A percentile compares a stretch with the other conserved stretches of the same genome.
Evolutionary conservation across 2,797 vertebrate genomes (phyloP).

Genomic region (Halcyon badia): DNA sequence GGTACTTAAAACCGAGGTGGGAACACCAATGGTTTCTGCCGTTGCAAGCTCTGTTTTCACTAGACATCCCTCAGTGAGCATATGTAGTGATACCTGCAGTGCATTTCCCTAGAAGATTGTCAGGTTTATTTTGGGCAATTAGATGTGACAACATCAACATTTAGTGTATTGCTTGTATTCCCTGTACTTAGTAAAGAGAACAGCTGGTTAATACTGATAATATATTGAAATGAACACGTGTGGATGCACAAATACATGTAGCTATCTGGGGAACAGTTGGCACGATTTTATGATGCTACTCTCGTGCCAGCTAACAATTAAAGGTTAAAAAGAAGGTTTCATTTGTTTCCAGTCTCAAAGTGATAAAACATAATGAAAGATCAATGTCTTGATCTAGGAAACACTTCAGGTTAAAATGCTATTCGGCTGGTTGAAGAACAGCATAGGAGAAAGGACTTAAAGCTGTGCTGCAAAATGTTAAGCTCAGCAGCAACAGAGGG

Average conservation of each 20-base stretch:
- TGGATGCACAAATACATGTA: neutral
- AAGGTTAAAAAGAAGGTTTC: neutral
- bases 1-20: neutral
- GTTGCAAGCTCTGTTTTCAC: neutral
- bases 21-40: neutral
- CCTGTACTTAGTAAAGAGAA: constrained; percentile 9
- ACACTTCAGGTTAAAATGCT: neutral
- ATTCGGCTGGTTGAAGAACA: neutral
- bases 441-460: neutral
- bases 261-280: neutral
- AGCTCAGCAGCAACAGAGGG: accelerated
- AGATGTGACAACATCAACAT: constrained; percentile 25
- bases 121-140: constrained; percentile 33
- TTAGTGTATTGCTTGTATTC: constrained; percentile 16
- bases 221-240: constrained; percentile 2
- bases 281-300: neutral
- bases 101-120: neutral
- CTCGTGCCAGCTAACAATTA: neutral
- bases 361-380: neutral
- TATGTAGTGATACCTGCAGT: neutral
- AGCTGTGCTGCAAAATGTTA: neutral
- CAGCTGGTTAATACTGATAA: constrained; percentile 51
- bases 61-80: neutral
- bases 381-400: neutral
- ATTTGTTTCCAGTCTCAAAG: neutral